phyloP scores from a whole-genome alignment of 2,113 vertebrate species.

The Noturus placidus region DNA sequence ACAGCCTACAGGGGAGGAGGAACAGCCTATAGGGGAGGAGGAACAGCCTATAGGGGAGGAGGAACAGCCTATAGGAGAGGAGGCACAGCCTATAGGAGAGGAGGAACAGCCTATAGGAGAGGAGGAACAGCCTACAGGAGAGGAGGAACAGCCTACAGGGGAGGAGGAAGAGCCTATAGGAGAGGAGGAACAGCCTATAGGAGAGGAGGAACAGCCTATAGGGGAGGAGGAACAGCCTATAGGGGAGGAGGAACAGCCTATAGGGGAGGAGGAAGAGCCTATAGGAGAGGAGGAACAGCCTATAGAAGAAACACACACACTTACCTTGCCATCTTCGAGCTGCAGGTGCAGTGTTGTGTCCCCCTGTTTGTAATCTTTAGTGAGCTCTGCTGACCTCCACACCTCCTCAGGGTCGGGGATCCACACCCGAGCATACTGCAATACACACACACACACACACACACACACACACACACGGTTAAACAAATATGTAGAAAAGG shows the following conservation, averaged over 20 bases:
- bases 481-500: background rate
- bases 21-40: background rate
- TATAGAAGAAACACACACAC: background rate
- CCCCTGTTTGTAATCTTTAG: constrained; percentile 89
- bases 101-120: too few relatives aligned
- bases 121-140: background rate
- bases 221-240: background rate
- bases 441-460: constrained; percentile 18
- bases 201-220: background rate
- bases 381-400: constrained; percentile 95
- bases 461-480: background rate
- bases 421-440: constrained; percentile 93
- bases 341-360: constrained; percentile 84
- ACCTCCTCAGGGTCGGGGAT: constrained; percentile 95
- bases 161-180: background rate
- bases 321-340: constrained; percentile 90
- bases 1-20: background rate
- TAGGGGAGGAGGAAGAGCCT: background rate
- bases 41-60: background rate
- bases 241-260: background rate
- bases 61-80: background rate
- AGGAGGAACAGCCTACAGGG: background rate
- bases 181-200: background rate
- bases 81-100: too few relatives aligned
- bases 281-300: background rate